phyloP scores from a whole-genome alignment of 2,888 invertebrate species.

The Limenitis camilla region DNA sequence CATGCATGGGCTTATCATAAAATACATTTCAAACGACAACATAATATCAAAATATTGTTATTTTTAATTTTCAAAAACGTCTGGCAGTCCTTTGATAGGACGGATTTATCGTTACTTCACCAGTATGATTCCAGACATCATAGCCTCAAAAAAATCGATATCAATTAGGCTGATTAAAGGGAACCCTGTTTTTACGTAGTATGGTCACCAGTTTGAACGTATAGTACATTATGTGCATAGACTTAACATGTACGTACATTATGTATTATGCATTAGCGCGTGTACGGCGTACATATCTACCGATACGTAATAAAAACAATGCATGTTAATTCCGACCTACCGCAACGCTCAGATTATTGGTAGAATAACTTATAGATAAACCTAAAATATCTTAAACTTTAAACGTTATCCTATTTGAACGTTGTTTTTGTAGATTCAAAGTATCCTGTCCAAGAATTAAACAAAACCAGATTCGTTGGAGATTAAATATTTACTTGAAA shows the following conservation, averaged over 20 bases:
- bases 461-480: no score
- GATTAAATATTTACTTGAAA: no score
- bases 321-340: slow-evolving; percentile 17
- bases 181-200: slow-evolving; percentile 11
- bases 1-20: no score
- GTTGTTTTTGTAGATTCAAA: no score
- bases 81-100: background rate
- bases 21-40: no score
- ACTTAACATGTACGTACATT: slow-evolving; percentile 5
- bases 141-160: slow-evolving; percentile 17
- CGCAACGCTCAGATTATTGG: slow-evolving; percentile 6
- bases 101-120: slow-evolving; percentile 10
- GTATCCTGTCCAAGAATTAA: no score
- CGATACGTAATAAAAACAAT: slow-evolving; percentile 14
- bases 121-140: slow-evolving; percentile 13
- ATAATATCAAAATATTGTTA: no score
- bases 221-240: background rate
- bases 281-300: background rate
- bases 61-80: background rate
- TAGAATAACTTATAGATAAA: background rate
- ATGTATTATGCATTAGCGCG: slow-evolving; percentile 4
- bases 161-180: slow-evolving; percentile 23
- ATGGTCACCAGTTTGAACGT: slow-evolving; percentile 12
- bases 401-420: no score
- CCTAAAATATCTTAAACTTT: no score